These are phyloP conservation scores for Anorthoa munda DNA, from an alignment of 2,888 invertebrate genomes.

Conservation along the genomic window DNA sequence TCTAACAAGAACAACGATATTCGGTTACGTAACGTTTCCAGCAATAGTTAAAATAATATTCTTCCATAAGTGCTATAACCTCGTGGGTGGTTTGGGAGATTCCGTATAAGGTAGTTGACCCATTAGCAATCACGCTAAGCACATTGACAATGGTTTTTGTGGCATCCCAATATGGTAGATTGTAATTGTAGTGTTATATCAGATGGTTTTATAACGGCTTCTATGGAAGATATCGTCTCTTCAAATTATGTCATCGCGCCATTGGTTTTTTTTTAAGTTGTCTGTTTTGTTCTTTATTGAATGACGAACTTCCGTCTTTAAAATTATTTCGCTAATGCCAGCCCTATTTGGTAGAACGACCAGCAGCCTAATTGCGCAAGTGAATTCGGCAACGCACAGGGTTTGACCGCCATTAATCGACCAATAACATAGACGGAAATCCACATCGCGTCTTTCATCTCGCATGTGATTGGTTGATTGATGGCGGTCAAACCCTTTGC, in stretches of 20 bases:
- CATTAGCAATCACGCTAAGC: conserved; percentile 47
- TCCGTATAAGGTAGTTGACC: conserved; percentile 28
- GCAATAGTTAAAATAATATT: not conserved
- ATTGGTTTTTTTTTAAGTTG: not conserved
- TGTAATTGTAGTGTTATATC: conserved; percentile 19
- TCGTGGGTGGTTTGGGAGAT: conserved; percentile 46
- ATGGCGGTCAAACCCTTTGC: too few relatives aligned
- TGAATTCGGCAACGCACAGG: too few relatives aligned
- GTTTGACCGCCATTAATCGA: too few relatives aligned
- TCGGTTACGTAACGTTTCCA: conserved; percentile 19
- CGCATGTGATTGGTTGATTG: too few relatives aligned
- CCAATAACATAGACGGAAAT: too few relatives aligned
- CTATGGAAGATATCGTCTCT: not conserved
- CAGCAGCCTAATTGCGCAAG: too few relatives aligned
- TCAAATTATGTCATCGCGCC: not conserved
- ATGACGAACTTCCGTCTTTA: not conserved
- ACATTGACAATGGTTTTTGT: conserved; percentile 36
- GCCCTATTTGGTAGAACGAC: too few relatives aligned
- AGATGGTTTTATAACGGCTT: conserved; percentile 16
- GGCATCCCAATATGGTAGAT: conserved; percentile 15
- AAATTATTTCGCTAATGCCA: too few relatives aligned
- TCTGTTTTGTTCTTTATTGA: not conserved
- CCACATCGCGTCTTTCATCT: too few relatives aligned
- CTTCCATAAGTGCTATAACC: not conserved
- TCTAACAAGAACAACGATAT: conserved; percentile 4